These are phyloP conservation scores for Pogoniulus pusillus DNA, from an alignment of 2,797 vertebrate genomes.

Conservation along the genomic window DNA sequence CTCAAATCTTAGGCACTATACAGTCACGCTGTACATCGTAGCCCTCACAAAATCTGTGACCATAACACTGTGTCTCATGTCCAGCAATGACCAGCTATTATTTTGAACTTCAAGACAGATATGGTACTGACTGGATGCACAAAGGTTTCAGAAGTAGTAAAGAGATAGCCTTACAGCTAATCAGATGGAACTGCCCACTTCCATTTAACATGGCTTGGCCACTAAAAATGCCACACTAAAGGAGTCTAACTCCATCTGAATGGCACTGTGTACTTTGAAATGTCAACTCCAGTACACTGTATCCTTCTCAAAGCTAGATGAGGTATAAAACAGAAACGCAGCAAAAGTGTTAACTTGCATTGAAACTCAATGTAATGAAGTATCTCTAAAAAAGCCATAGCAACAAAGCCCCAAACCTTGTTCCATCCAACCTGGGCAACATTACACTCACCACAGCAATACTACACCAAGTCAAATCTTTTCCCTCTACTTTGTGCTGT, in stretches of 20 bases:
- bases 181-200: background rate
- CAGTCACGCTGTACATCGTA: background rate
- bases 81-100: background rate
- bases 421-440: background rate
- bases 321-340: background rate
- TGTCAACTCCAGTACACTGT: background rate
- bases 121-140: background rate
- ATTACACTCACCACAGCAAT: background rate
- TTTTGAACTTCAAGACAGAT: background rate
- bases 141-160: background rate
- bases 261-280: background rate
- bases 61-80: background rate
- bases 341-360: background rate
- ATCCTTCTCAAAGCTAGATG: background rate
- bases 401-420: background rate
- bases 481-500: background rate
- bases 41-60: background rate
- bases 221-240: background rate
- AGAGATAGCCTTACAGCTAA: background rate
- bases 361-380: background rate
- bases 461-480: background rate
- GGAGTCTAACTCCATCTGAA: no score
- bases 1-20: rapidly evolving
- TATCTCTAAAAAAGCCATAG: background rate
- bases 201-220: background rate